Conservation (phyloP, 1,140 invertebrate species). For the Lordiphosa mommai region DNA sequence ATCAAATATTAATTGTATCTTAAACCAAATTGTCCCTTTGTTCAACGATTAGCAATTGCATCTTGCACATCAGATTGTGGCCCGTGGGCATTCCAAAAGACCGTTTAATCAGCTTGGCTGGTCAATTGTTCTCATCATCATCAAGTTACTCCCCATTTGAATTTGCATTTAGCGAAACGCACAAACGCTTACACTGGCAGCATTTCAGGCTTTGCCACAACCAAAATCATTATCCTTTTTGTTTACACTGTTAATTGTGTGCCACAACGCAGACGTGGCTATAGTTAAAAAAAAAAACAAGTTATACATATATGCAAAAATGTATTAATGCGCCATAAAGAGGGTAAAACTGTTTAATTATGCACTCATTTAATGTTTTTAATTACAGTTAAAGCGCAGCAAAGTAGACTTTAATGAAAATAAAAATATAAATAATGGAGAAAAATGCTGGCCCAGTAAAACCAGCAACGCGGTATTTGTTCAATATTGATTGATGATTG, state of each 20-base stretch:
- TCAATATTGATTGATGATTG: slow-evolving; percentile 45
- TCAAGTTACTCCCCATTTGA: slow-evolving; percentile 1
- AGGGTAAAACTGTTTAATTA: slow-evolving; percentile 51
- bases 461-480: slow-evolving; percentile 30
- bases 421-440: neutral
- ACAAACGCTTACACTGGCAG: neutral
- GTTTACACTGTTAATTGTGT: slow-evolving; percentile 13
- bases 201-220: neutral
- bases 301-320: slow-evolving; percentile 34
- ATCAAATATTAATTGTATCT: slow-evolving; percentile 29
- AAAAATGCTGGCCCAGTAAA: slow-evolving; percentile 19
- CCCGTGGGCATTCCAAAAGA: no score
- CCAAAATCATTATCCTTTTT: slow-evolving; percentile 3
- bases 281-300: slow-evolving; percentile 34
- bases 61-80: neutral
- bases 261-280: slow-evolving; percentile 18
- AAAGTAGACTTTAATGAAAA: slow-evolving; percentile 44
- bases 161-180: neutral
- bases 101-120: no score
- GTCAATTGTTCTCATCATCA: slow-evolving; percentile 1
- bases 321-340: slow-evolving; percentile 44
- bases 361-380: slow-evolving; percentile 40
- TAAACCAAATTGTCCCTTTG: neutral
- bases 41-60: slow-evolving; percentile 19
- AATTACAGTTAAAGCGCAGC: slow-evolving; percentile 43